Evolutionary conservation across 2,797 vertebrate species (phyloP).

Genomic region (Phaenicophaeus curvirostris): DNA sequence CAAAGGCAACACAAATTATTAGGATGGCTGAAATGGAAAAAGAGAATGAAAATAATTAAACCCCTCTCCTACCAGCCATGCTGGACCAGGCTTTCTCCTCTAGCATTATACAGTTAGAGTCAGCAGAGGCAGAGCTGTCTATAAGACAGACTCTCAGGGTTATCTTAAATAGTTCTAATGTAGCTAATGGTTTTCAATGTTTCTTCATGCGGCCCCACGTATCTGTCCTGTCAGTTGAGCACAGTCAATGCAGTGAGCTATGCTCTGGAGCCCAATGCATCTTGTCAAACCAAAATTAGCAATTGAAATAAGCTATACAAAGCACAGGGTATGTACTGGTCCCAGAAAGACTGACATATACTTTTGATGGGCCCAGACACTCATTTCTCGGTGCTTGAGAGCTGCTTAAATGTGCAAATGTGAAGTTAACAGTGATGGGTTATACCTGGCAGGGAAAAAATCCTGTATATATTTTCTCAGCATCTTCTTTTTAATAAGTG

Average conservation of each 20-base stretch:
- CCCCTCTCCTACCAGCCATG: conserved; percentile 10
- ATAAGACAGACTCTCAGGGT: conserved; percentile 10
- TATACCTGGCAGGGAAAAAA: neutral
- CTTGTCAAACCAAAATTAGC: neutral
- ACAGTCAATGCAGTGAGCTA: neutral
- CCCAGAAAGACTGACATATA: neutral
- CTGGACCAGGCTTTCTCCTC: conserved; percentile 47
- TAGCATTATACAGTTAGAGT: conserved; percentile 54
- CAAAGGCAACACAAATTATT: conserved; percentile 57
- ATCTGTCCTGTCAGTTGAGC: neutral
- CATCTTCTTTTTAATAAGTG: neutral
- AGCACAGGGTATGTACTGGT: neutral
- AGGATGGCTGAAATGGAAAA: conserved; percentile 57
- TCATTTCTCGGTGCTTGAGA: neutral
- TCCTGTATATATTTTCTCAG: neutral
- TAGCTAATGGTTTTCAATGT: neutral
- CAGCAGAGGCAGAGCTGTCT: conserved; percentile 56
- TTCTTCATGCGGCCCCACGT: neutral
- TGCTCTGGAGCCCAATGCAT: neutral
- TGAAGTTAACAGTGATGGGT: neutral
- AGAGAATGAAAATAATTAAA: conserved; percentile 70
- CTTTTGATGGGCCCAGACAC: neutral
- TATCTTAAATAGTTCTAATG: conserved; percentile 17
- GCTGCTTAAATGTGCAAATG: neutral
- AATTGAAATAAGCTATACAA: neutral